Conservation (phyloP, 2,113 vertebrate genomes). For the Halcyon malimbica region DNA sequence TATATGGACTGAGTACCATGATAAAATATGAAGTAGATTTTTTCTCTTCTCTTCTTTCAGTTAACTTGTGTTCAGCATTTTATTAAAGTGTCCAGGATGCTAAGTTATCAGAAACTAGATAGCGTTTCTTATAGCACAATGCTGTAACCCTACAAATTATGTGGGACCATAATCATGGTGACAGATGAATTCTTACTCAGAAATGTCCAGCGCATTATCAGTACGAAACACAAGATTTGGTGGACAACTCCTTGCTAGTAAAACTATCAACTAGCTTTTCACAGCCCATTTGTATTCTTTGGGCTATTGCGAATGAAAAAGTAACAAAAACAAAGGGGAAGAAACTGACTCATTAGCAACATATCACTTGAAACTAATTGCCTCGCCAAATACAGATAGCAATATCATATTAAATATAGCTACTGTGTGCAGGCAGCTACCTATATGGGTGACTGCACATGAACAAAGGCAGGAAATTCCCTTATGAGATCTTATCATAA, state of each 20-base stretch:
- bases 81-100: neutral
- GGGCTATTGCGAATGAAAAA: neutral
- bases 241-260: neutral
- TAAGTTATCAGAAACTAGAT: constrained; percentile 35
- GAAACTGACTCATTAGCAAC: neutral
- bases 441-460: neutral
- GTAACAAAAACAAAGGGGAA: neutral
- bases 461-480: neutral
- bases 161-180: neutral
- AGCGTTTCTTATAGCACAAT: neutral
- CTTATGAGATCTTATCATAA: neutral
- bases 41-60: neutral
- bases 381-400: neutral
- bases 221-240: constrained; percentile 18
- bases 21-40: neutral
- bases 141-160: neutral
- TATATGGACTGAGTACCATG: neutral
- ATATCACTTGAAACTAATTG: neutral
- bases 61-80: neutral
- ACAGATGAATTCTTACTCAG: constrained; percentile 23
- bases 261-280: neutral
- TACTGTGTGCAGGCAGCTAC: neutral
- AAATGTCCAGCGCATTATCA: neutral
- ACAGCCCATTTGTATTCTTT: neutral
- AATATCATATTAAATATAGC: neutral